Conservation (phyloP, 2,888 invertebrate species). For the Xylocampa areola region DNA sequence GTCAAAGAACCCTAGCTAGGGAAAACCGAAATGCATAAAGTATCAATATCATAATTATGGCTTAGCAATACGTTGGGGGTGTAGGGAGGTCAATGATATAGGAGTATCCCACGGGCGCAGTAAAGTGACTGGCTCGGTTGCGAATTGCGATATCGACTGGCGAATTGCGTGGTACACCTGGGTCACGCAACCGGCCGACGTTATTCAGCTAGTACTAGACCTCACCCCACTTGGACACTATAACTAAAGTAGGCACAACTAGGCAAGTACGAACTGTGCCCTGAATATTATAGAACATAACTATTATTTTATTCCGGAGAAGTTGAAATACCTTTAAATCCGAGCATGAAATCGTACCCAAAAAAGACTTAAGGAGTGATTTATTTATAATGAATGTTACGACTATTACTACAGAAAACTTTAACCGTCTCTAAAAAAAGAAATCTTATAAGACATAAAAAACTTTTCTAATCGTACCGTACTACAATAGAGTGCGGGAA, state of each 20-base stretch:
- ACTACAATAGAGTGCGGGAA: constrained; percentile 68
- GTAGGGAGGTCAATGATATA: constrained; percentile 61
- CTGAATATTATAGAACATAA: constrained; percentile 33
- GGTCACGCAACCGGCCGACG: constrained; percentile 62
- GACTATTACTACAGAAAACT: constrained; percentile 58
- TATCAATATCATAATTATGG: constrained; percentile 50
- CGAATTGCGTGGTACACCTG: constrained; percentile 65
- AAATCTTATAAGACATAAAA: constrained; percentile 55
- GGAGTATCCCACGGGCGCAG: constrained; percentile 73
- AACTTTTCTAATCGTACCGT: constrained; percentile 71
- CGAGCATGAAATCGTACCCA: constrained; percentile 16
- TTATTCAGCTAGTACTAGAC: constrained; percentile 38
- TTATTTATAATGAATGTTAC: constrained; percentile 60
- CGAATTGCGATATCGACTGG: constrained; percentile 68
- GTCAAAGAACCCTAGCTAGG: neutral
- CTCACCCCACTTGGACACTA: constrained; percentile 25
- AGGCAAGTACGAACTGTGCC: constrained; percentile 10
- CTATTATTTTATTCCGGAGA: constrained; percentile 20
- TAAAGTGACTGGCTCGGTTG: constrained; percentile 73
- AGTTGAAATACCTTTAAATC: constrained; percentile 13
- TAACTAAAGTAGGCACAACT: too few species aligned
- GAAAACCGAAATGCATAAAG: constrained; percentile 39
- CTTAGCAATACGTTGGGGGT: constrained; percentile 42
- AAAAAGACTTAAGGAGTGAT: constrained; percentile 46
- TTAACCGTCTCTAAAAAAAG: constrained; percentile 41